phyloP scores from a whole-genome alignment of 2,888 invertebrate species.

The Epistrophe grossulariae region DNA sequence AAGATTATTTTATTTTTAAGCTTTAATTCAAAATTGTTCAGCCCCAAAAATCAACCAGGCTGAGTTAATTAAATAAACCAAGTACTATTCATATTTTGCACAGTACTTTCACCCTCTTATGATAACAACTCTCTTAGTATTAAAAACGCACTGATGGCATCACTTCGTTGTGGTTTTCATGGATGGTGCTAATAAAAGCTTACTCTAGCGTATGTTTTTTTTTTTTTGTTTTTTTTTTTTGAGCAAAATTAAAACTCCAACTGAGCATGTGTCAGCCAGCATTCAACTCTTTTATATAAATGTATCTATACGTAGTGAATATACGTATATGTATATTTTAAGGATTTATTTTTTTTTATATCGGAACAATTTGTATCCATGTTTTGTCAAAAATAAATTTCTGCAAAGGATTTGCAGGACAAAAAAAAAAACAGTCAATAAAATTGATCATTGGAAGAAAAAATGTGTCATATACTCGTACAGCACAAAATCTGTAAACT shows the following conservation, averaged over 20 bases:
- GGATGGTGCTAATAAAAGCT: conserved; percentile 62
- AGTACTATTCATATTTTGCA: neutral
- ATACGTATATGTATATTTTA: neutral
- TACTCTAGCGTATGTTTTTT: conserved; percentile 59
- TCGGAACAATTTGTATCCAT: conserved; percentile 2
- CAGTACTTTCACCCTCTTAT: conserved; percentile 1
- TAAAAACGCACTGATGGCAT: neutral
- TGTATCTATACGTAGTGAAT: neutral
- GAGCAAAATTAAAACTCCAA: conserved; percentile 44
- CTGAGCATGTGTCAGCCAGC: conserved; percentile 69
- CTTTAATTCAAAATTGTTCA: neutral
- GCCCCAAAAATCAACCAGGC: neutral
- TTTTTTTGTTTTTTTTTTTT: conserved; percentile 13
- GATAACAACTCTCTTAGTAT: neutral
- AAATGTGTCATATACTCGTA: neutral
- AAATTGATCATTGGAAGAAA: neutral
- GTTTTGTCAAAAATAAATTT: conserved; percentile 4
- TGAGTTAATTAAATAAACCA: neutral
- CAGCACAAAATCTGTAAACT: neutral
- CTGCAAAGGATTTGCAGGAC: conserved; percentile 24
- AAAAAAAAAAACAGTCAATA: neutral
- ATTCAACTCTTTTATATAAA: conserved; percentile 16
- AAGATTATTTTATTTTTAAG: too few species aligned
- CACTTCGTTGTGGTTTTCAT: neutral
- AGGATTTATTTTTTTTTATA: conserved; percentile 10